Evolutionary conservation across 2,888 invertebrate species (phyloP), one percentile per base, ranked within the genome.

Genomic region (Drosophila ezoana): DNA sequence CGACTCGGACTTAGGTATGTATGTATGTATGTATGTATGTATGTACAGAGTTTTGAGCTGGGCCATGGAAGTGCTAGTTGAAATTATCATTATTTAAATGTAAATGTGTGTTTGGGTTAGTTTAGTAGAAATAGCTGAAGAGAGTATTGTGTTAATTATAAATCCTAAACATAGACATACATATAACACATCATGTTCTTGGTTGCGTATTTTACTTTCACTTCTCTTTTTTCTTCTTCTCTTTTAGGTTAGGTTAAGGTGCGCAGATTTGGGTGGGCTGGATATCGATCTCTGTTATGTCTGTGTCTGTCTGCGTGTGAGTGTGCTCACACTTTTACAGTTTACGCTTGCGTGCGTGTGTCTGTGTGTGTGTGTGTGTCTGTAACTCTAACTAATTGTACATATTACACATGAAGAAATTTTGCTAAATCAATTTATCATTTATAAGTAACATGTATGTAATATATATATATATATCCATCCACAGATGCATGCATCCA

Each of bases 371-470:
- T 54, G 38, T 47, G 56, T 35, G 37, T 49, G 48, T 23, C 37
- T 54, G 73, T 66, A 68, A 76, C 53, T 68, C 84, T 82, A 82
- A 76, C 86, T 85, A 82, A 75, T 48, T 84, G 58, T 83, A 80
- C 72, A 86, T 28, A 28, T 69, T 84, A 87, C 67, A 78, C 62
- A 75, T 81, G 88, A 81, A 70, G 79, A 81, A 81, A 87, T 87
- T 81, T 85, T 52, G 79, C 88, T 81, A 81, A 68, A 63, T 78
- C 56, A 58, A 28, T 69, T 69, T 56, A 53, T 71, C 71, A 58
- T 71, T 8, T 28, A 71, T 65, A 48, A 40, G 38, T 70, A 48
- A 37, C 54, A 33, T 16, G 16, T 10, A 60, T 41, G 32, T 37
- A 56, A 45, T 49, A 33, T 63, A 59, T 37, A 71, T 56, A 32